Conservation (phyloP, 2,888 invertebrate genomes). For the Cosmia pyralina region DNA sequence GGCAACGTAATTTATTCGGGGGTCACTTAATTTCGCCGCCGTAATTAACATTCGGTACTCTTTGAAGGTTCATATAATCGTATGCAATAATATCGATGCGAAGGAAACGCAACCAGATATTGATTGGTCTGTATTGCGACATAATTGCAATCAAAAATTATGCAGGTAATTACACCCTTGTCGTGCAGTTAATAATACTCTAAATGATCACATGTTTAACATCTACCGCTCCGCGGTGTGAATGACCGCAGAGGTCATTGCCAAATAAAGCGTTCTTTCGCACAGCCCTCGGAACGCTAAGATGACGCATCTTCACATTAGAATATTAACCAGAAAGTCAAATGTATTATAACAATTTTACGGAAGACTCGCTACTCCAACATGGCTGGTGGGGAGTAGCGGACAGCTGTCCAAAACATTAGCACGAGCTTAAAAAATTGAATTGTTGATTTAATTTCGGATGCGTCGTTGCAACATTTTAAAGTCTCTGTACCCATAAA, state of each 20-base stretch:
- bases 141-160: slow-evolving; percentile 45
- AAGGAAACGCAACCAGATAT: slow-evolving; percentile 52
- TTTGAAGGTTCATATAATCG: slow-evolving; percentile 45
- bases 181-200: slow-evolving; percentile 58
- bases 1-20: slow-evolving; percentile 36
- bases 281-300: slow-evolving; percentile 82
- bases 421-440: slow-evolving; percentile 9
- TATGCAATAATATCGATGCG: slow-evolving; percentile 50
- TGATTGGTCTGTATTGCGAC: slow-evolving; percentile 58
- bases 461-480: slow-evolving; percentile 78
- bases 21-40: slow-evolving; percentile 38
- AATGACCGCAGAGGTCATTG: slow-evolving; percentile 87
- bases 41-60: slow-evolving; percentile 51
- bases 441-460: slow-evolving; percentile 36
- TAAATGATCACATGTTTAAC: slow-evolving; percentile 49
- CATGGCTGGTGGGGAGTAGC: slow-evolving; percentile 56
- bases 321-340: slow-evolving; percentile 56
- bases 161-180: slow-evolving; percentile 50
- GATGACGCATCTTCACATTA: slow-evolving; percentile 75
- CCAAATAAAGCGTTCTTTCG: slow-evolving; percentile 84
- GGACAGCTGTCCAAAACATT: slow-evolving; percentile 49
- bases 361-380: slow-evolving; percentile 62
- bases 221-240: slow-evolving; percentile 69
- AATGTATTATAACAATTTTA: slow-evolving; percentile 62
- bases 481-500: slow-evolving; percentile 78